Evolutionary conservation across 2,888 invertebrate genomes (phyloP).

Genomic region (Phaedon cochleariae): DNA sequence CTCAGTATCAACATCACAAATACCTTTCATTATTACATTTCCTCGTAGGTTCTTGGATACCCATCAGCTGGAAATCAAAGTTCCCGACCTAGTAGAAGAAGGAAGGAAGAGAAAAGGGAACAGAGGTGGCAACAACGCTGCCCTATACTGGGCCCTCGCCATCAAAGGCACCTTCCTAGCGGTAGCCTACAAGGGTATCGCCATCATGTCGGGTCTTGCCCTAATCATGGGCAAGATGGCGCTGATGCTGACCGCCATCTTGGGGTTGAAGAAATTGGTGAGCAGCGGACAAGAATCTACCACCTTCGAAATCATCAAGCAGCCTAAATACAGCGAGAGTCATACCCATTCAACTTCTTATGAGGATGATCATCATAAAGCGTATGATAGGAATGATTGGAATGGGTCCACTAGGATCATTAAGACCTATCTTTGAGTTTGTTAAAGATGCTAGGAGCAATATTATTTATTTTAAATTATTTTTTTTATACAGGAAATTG

Average conservation of each 20-base stretch:
- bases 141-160: slow-evolving; percentile 73
- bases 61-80: slow-evolving; percentile 63
- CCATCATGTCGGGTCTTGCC: slow-evolving; percentile 80
- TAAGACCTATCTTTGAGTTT: slow-evolving; percentile 22
- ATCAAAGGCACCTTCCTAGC: slow-evolving; percentile 78
- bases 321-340: slow-evolving; percentile 82
- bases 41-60: slow-evolving; percentile 66
- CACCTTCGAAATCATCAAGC: slow-evolving; percentile 85
- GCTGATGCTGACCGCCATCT: slow-evolving; percentile 78
- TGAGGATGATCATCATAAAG: slow-evolving; percentile 47
- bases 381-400: slow-evolving; percentile 23
- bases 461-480: not conserved
- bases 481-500: too few species aligned
- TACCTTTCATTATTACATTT: not conserved
- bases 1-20: too few species aligned
- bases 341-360: slow-evolving; percentile 73
- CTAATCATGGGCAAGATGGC: slow-evolving; percentile 86
- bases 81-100: slow-evolving; percentile 61
- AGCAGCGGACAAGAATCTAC: slow-evolving; percentile 78
- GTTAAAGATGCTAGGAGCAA: not conserved
- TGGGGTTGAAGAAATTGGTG: slow-evolving; percentile 82
- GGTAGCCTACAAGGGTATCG: slow-evolving; percentile 78
- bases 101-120: slow-evolving; percentile 30
- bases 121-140: slow-evolving; percentile 57
- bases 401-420: slow-evolving; percentile 22